phyloP scores from a whole-genome alignment of 2,797 vertebrate genomes.

The Dallia pectoralis region DNA sequence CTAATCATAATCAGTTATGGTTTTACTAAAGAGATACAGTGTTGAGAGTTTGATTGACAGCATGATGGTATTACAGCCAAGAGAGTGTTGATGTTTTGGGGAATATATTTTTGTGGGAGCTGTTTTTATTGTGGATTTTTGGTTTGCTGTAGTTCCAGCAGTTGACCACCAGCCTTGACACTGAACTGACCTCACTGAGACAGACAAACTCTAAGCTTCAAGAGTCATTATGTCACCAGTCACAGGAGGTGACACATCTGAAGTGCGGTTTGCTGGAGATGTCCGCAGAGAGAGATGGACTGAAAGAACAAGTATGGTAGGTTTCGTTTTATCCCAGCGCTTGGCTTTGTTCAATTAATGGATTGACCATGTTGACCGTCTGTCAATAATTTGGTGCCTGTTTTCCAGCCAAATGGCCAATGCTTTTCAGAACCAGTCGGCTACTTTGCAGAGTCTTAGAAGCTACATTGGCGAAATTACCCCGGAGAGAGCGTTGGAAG shows the following conservation, averaged over 20 bases:
- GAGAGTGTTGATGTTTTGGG: no score
- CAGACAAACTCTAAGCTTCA: conserved; percentile 59
- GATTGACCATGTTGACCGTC: not conserved
- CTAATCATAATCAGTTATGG: no score
- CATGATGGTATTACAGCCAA: no score
- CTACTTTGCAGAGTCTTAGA: conserved; percentile 73
- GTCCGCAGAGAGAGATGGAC: conserved; percentile 63
- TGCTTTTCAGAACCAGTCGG: conserved; percentile 70
- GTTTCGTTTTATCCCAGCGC: conserved; percentile 52
- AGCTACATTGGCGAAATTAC: conserved; percentile 75
- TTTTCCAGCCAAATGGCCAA: conserved; percentile 65
- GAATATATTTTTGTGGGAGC: no score
- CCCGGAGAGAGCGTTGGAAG: conserved; percentile 68
- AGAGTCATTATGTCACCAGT: conserved; percentile 52
- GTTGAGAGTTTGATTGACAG: no score
- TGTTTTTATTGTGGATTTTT: conserved; percentile 15
- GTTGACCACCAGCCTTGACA: conserved; percentile 48
- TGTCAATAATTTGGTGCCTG: not conserved
- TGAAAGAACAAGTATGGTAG: conserved; percentile 75
- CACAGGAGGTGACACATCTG: conserved; percentile 62
- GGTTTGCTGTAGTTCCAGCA: conserved; percentile 56
- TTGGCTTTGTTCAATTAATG: not conserved
- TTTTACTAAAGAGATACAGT: no score
- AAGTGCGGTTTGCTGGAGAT: conserved; percentile 57
- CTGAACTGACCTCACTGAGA: conserved; percentile 49